Evolutionary conservation across 2,113 vertebrate species (phyloP).

Genomic region (Tautogolabrus adspersus): DNA sequence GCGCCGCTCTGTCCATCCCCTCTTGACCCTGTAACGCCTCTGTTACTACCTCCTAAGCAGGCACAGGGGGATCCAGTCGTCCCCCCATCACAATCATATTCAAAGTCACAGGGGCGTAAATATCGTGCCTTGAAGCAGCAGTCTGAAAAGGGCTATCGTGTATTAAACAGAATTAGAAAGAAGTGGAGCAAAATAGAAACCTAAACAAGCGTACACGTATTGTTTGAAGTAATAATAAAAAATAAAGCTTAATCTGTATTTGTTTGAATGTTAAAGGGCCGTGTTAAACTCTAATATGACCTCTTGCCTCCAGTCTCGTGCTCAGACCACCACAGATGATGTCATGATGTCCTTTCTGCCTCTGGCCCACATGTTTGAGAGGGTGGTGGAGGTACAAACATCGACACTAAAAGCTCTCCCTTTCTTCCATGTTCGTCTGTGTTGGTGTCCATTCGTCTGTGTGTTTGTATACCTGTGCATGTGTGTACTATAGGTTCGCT

Average conservation of each 20-base stretch:
- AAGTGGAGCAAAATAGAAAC: too few species aligned
- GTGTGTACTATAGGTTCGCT: constrained; percentile 65
- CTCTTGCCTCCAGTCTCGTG: constrained; percentile 32
- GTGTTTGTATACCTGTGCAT: background rate
- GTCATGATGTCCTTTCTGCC: constrained; percentile 61
- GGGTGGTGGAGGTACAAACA: constrained; percentile 52
- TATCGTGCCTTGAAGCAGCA: too few species aligned
- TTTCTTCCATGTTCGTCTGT: background rate
- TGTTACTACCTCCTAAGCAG: too few species aligned
- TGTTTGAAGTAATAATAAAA: too few species aligned
- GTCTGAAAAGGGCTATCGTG: too few species aligned
- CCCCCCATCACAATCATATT: too few species aligned
- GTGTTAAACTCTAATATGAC: background rate
- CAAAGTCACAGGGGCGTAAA: too few species aligned
- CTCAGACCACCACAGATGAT: constrained; percentile 35
- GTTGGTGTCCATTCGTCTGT: background rate
- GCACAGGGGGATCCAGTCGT: too few species aligned
- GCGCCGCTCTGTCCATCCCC: too few species aligned
- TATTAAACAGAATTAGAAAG: too few species aligned
- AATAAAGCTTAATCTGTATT: background rate
- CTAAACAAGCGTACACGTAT: too few species aligned
- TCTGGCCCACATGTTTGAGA: constrained; percentile 63
- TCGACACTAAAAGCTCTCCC: background rate
- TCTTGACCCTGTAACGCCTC: too few species aligned
- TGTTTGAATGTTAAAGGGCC: background rate